Percentiles rank a stretch among this genome's conserved stretches.
Conservation (phyloP, 2,113 vertebrate genomes). For the Myrmophylax atrothorax region DNA sequence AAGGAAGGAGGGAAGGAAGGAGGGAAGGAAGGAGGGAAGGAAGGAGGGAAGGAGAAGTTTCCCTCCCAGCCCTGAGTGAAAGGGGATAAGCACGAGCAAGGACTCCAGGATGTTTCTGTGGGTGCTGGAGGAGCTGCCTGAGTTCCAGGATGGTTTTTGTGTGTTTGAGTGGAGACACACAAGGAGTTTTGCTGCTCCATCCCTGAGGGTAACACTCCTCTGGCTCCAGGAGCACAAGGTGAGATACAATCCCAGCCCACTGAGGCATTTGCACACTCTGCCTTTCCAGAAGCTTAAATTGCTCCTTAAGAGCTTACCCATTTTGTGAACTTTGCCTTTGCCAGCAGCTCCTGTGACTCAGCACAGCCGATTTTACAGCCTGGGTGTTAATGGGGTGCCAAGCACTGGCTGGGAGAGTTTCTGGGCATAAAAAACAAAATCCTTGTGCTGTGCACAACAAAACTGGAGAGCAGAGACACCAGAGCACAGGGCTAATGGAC, state of each 20-base stretch:
- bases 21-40: no score
- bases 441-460: background rate
- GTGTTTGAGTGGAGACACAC: background rate
- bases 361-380: background rate
- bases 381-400: background rate
- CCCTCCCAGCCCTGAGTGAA: background rate
- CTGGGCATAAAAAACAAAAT: conserved; percentile 15
- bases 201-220: background rate
- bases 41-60: background rate
- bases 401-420: background rate
- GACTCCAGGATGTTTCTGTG: background rate
- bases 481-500: conserved; percentile 2
- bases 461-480: background rate
- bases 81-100: background rate
- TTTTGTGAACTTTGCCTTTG: background rate
- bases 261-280: background rate
- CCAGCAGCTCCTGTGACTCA: background rate
- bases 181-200: background rate
- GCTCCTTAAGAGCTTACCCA: background rate
- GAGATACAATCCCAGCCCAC: background rate
- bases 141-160: background rate
- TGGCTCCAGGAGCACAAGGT: background rate
- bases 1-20: background rate
- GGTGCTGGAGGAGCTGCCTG: background rate
- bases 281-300: background rate